phyloP scores from a whole-genome alignment of 2,797 vertebrate species.

The Pelobates cultripes region DNA sequence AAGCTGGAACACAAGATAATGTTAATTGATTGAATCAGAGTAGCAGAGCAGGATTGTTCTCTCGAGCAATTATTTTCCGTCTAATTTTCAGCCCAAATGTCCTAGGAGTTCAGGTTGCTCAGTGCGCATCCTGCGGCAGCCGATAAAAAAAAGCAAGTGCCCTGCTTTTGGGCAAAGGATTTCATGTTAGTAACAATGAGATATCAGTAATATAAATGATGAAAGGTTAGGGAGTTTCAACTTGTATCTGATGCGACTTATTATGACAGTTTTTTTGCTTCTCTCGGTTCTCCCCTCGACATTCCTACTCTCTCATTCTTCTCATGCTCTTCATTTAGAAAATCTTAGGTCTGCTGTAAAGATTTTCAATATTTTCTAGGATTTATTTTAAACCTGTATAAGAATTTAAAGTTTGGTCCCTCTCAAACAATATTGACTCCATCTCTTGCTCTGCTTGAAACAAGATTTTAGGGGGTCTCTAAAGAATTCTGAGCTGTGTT shows the following conservation, averaged over 20 bases:
- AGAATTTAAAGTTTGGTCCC: background rate
- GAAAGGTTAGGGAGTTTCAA: conserved; percentile 43
- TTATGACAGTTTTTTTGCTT: conserved; percentile 8
- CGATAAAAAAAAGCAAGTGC: conserved; percentile 71
- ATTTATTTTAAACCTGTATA: background rate
- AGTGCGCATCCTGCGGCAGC: conserved; percentile 66
- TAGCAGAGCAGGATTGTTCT: conserved; percentile 72
- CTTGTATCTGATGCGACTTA: conserved; percentile 37
- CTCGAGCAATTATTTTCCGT: conserved; percentile 78
- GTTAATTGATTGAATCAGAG: conserved; percentile 82
- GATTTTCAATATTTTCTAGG: background rate
- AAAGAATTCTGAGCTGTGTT: background rate
- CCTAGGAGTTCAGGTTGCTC: conserved; percentile 72
- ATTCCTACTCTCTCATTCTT: conserved; percentile 24
- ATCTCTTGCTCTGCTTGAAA: background rate
- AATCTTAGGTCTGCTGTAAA: background rate
- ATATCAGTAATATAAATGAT: conserved; percentile 66
- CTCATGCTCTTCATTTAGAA: conserved; percentile 4
- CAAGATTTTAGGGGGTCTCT: no score
- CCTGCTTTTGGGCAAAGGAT: conserved; percentile 65
- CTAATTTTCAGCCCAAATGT: conserved; percentile 71
- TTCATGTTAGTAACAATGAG: conserved; percentile 35
- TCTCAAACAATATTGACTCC: background rate
- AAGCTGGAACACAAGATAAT: conserved; percentile 79
- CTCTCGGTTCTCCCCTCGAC: background rate